Evolutionary conservation across 53 echinoderm and acorn worm species (phyloP), one percentile per base, ranked within the genome.

Genomic region (Paracentrotus lividus): DNA sequence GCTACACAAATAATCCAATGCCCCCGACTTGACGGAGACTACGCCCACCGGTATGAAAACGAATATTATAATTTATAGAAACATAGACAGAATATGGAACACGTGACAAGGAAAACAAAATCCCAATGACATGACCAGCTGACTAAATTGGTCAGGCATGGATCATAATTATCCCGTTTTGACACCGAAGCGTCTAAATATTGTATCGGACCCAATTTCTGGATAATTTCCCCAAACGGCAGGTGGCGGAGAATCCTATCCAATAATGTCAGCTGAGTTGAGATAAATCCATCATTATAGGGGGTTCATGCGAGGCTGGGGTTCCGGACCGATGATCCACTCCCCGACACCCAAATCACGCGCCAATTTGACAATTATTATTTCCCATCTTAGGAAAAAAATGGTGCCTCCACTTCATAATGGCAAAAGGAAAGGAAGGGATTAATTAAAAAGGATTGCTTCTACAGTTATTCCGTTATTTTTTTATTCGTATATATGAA

Each of bases 151-250:
- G 72, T 72, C 72, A 72, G 72, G 36, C 72, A 40, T 72, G 72
- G 32, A 36, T 72, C 72, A 72, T 16, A 72, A 72, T 72, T 72
- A 72, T 72, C 72, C 72, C 36, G 18, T 72, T 72, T 72, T 72
- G 72, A 72, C 72, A 72, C 72, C 72, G 72, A 10, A 72, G 72
- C 72, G 40, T 72, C 72, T 40, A 72, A 72, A 72, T 72, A 72
- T 72, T 72, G 40, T 72, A 72, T 72, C 72, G 72, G 72, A 20
- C 72, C 72, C 72, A 72, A 72, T 72, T 72, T 72, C 38, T 18
- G 72, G 72, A 72, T 72, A 72, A 72, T 72, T 72, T 72, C 72
- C 72, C 40, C 18, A 40, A 36, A 72, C 21, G 40, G 72, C 72
- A 72, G 72, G 72, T 72, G 72, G 72, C 18, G 21, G 72, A 67